Conservation (phyloP, 2,113 vertebrate species). For the Salvelinus alpinus region DNA sequence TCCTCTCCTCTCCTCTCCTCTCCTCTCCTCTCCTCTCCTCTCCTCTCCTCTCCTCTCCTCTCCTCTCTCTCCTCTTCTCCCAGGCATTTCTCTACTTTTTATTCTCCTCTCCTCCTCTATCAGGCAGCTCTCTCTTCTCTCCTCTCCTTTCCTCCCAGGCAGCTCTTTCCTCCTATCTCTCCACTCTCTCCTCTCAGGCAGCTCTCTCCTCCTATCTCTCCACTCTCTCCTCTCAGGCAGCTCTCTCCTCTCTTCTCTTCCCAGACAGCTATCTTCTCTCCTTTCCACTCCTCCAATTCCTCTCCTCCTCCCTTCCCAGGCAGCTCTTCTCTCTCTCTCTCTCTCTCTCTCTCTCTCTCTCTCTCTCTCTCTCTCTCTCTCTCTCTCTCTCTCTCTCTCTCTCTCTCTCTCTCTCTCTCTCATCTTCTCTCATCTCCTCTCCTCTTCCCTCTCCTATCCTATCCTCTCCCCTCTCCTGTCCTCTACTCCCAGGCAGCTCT, state of each 20-base stretch:
- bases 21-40: slow-evolving; percentile 1
- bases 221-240: slow-evolving; percentile 17
- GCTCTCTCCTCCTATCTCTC: too few species aligned
- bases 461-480: not conserved
- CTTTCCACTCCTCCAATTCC: not conserved
- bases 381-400: too few species aligned
- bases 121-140: too few species aligned
- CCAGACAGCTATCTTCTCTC: not conserved
- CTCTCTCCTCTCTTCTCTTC: slow-evolving; percentile 15
- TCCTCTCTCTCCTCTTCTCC: not conserved
- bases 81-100: too few species aligned
- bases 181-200: not conserved
- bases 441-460: too few species aligned
- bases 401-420: not conserved
- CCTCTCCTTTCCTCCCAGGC: too few species aligned
- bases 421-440: not conserved
- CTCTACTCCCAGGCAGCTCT: slow-evolving; percentile 13
- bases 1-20: not conserved
- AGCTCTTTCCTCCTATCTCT: too few species aligned
- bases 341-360: too few species aligned
- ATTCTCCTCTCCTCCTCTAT: too few species aligned
- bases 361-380: not conserved
- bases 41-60: slow-evolving; percentile 5
- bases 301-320: too few species aligned
- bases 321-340: too few species aligned